phyloP scores from a whole-genome alignment of 2,797 vertebrate genomes.

The Tamandua tetradactyla region DNA sequence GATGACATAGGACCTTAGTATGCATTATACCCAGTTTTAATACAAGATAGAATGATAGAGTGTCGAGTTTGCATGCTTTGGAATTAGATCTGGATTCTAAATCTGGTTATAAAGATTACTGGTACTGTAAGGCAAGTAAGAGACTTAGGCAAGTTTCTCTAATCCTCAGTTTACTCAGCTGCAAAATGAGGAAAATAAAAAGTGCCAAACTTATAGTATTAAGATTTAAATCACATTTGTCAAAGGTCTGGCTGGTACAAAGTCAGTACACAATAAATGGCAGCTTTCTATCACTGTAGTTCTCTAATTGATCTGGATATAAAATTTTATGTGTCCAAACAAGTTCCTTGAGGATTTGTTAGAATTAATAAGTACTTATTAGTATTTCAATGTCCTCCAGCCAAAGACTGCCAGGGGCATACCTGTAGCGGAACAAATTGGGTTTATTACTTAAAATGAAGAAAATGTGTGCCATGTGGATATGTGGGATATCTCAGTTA shows the following conservation, averaged over 20 bases:
- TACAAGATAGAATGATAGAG: neutral
- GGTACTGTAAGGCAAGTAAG: neutral
- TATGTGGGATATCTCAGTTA: neutral
- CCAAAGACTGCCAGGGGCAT: neutral
- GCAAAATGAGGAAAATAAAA: conserved; percentile 40
- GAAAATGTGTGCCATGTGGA: neutral
- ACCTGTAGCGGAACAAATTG: too few relatives aligned
- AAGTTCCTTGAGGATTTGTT: neutral
- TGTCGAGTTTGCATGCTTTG: neutral
- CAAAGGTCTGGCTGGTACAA: neutral
- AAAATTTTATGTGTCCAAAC: neutral
- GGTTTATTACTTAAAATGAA: neutral
- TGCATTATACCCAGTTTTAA: neutral
- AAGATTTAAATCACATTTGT: conserved; percentile 1
- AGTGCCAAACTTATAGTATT: neutral
- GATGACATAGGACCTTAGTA: neutral
- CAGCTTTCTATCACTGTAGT: neutral
- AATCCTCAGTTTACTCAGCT: neutral
- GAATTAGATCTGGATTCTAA: conserved; percentile 35
- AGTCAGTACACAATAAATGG: neutral
- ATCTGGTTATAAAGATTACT: neutral
- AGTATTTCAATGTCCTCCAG: neutral
- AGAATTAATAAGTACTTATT: neutral
- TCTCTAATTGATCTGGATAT: neutral
- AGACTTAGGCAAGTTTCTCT: conserved; percentile 9